Evolutionary conservation across 2,797 vertebrate species (phyloP).

Genomic region (Agapornis canus): DNA sequence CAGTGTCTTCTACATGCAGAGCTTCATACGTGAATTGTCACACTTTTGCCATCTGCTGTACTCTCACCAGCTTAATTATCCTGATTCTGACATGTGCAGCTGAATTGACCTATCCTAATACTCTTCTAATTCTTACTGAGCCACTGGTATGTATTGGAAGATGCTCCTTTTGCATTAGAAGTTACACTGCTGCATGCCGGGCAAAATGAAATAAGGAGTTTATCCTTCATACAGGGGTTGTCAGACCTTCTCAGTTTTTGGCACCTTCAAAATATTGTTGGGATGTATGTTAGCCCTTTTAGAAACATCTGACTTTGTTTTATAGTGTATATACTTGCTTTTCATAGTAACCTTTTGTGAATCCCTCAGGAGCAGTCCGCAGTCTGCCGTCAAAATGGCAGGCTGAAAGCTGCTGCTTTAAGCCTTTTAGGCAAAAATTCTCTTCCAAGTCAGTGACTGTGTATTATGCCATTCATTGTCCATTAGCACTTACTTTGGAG

Average conservation of each 20-base stretch:
- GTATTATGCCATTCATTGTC: conserved; percentile 38
- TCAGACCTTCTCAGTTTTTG: background rate
- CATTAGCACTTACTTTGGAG: conserved; percentile 33
- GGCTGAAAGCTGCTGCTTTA: background rate
- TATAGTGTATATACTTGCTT: background rate
- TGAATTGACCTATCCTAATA: conserved; percentile 10
- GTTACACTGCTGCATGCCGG: background rate
- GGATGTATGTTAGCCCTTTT: background rate
- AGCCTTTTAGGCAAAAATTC: conserved; percentile 50
- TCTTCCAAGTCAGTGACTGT: conserved; percentile 50
- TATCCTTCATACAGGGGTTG: background rate
- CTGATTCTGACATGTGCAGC: background rate
- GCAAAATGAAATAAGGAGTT: background rate
- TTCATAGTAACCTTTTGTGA: conserved; percentile 7
- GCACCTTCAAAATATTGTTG: background rate
- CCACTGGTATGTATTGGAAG: background rate
- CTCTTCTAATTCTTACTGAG: background rate
- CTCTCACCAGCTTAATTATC: background rate
- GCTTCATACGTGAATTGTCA: background rate
- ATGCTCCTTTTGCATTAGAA: background rate
- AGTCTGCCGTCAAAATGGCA: conserved; percentile 15
- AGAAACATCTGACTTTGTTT: background rate
- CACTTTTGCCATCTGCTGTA: background rate
- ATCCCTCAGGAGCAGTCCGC: background rate
- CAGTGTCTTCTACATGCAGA: background rate